These are phyloP conservation scores for Drosophila pegasa DNA, from an alignment of 2,888 invertebrate genomes.

Conservation along the genomic window DNA sequence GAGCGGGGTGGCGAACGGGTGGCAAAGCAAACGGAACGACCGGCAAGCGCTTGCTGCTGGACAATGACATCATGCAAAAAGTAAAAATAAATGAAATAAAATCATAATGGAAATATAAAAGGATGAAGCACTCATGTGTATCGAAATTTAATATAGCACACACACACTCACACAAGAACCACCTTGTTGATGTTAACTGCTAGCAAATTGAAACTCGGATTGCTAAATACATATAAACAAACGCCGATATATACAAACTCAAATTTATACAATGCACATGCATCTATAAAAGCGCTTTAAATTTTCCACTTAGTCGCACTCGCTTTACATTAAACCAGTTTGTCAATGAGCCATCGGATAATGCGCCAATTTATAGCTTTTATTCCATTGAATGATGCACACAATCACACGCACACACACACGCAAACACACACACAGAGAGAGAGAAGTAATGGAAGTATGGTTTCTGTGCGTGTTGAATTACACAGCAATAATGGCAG, in stretches of 20 bases:
- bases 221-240: not conserved
- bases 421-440: not conserved
- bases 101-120: conserved; percentile 2
- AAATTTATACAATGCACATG: conserved; percentile 16
- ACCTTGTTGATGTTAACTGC: conserved; percentile 4
- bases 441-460: not conserved
- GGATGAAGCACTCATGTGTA: conserved; percentile 9
- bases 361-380: conserved; percentile 39
- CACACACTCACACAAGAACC: conserved; percentile 1
- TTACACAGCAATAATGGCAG: conserved; percentile 15
- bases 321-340: conserved; percentile 39
- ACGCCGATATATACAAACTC: not conserved
- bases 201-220: not conserved
- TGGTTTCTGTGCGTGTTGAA: conserved; percentile 16
- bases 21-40: conserved; percentile 44
- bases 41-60: conserved; percentile 33
- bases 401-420: not conserved
- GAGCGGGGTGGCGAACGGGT: conserved; percentile 29
- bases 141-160: not conserved
- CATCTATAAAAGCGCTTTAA: conserved; percentile 17
- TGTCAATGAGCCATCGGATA: conserved; percentile 10
- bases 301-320: conserved; percentile 15
- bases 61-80: conserved; percentile 41
- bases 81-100: not conserved
- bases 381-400: conserved; percentile 2